These are phyloP conservation scores for Geothlypis trichas DNA, from an alignment of 2,113 vertebrate genomes.

Conservation along the genomic window DNA sequence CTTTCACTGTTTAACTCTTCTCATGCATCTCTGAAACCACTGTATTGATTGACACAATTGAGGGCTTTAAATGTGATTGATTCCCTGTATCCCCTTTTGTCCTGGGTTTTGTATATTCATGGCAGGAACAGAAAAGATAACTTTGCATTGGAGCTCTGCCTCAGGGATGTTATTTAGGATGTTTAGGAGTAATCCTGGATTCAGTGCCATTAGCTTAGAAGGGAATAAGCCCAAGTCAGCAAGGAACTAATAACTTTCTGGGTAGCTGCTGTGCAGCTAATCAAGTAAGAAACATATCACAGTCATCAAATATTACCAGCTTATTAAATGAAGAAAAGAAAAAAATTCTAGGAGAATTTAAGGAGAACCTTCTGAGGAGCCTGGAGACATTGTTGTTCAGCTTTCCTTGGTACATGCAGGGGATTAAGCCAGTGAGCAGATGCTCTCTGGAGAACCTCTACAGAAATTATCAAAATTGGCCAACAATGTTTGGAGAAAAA, in stretches of 20 bases:
- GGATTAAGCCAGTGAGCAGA: not conserved
- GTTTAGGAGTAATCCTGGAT: not conserved
- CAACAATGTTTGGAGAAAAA: not conserved
- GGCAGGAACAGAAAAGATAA: not conserved
- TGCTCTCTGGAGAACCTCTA: not conserved
- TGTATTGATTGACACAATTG: not conserved
- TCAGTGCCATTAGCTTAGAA: not conserved
- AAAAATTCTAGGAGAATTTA: not conserved
- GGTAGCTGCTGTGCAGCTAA: not conserved
- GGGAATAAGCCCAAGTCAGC: not conserved
- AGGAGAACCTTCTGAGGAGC: not conserved
- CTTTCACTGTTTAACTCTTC: constrained; percentile 9
- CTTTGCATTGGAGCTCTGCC: not conserved
- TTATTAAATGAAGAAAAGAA: not conserved
- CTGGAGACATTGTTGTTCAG: not conserved
- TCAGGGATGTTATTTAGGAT: not conserved
- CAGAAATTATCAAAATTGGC: not conserved
- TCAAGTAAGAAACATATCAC: not conserved
- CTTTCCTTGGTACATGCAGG: not conserved
- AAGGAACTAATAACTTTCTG: not conserved
- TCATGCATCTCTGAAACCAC: not conserved
- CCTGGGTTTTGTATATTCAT: not conserved
- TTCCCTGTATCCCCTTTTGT: not conserved
- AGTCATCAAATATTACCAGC: not conserved
- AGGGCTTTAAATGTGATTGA: not conserved